Evolutionary conservation across 2,113 vertebrate genomes (phyloP), one percentile per base, ranked within the genome.

Genomic region (Mola mola): DNA sequence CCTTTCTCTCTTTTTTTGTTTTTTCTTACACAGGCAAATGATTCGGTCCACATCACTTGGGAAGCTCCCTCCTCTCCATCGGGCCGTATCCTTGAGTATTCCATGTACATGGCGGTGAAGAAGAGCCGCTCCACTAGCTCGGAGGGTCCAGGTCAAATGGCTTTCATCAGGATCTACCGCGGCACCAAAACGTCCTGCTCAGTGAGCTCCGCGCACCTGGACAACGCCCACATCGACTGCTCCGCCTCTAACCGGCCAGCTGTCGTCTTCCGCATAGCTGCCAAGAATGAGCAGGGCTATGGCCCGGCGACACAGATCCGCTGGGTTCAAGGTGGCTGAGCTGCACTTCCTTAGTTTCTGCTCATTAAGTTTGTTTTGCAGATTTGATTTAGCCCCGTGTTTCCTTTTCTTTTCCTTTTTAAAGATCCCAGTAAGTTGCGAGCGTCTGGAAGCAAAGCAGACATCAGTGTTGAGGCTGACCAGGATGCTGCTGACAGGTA

Each of bases 221-320:
- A 93, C 38, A 97, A 96, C 1, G 96, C 96, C 0, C 95, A 98
- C 1, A 93, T 99, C 0, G 97, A 99, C 90, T 94, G 92, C 83
- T 94, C 93, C 0, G 94, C 95, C 44, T 78, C 84, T 21, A 87
- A 83, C 77, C 89, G 95, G 3, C 97, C 97, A 0, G 97, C 97
- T 3, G 92, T 99, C 0, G 95, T 98, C 56, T 98, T 99, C 89
- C 91, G 97, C 65, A 98, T 99, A 50, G 98, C 97, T 0, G 97
- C 97, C 5, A 98, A 98, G 88, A 99, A 99, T 0, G 97, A 99
- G 72, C 93, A 97, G 34, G 97, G 97, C 42, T 99, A 99, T 0
- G 97, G 97, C 53, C 97, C 97, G 0, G 96, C 97, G 2, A 98
- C 97, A 0, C 97, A 99, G 85, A 97, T 99, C 75, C 95, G 97